phyloP scores from a whole-genome alignment of 2,113 vertebrate genomes.

The Podilymbus podiceps region DNA sequence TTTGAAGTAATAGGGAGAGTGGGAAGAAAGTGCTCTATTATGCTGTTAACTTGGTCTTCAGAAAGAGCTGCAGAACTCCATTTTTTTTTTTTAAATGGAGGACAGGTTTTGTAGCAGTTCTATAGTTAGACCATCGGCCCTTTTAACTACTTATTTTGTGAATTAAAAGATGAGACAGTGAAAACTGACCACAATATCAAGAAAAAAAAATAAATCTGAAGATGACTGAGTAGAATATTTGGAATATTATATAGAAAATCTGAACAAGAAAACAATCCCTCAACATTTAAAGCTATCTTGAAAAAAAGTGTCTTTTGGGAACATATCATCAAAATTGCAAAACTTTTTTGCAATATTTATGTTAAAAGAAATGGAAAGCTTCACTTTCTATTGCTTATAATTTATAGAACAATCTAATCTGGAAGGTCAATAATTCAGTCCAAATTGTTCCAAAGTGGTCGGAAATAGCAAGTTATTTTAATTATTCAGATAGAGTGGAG shows the following conservation, averaged over 20 bases:
- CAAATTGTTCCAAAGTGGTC: not conserved
- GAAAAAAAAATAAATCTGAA: not conserved
- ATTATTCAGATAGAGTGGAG: not conserved
- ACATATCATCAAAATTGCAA: not conserved
- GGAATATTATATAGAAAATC: not conserved
- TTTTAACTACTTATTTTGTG: not conserved
- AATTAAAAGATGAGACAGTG: not conserved
- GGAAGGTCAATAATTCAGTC: not conserved
- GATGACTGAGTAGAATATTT: not conserved
- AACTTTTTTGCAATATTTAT: not conserved
- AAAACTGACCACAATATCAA: not conserved
- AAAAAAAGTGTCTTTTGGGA: not conserved
- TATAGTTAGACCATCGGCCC: not conserved
- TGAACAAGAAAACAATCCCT: not conserved
- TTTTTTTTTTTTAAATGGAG: not conserved
- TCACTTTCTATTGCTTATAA: not conserved
- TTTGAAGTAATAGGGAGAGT: not conserved
- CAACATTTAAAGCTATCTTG: not conserved
- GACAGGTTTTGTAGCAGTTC: not conserved
- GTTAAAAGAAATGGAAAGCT: not conserved
- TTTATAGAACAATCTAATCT: not conserved
- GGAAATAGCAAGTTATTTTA: not conserved
- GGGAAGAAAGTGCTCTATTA: not conserved
- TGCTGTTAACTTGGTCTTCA: not conserved
- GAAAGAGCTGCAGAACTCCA: not conserved